Conservation (phyloP, 1,140 invertebrate species). For the Drosophila trapezifrons region DNA sequence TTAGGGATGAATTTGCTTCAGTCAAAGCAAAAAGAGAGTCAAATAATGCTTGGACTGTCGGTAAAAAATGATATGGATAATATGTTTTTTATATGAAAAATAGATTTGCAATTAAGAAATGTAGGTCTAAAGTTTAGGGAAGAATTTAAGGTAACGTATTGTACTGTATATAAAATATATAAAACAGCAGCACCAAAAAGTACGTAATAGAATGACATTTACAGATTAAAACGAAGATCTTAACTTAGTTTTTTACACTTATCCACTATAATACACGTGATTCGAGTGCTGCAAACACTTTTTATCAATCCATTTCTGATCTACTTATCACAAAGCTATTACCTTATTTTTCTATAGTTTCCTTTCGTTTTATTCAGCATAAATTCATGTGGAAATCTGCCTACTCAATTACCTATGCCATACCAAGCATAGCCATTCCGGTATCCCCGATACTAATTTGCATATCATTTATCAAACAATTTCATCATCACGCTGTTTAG, state of each 20-base stretch:
- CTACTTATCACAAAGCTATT: neutral
- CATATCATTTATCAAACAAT: conserved; percentile 9
- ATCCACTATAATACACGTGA: neutral
- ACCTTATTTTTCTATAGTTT: neutral
- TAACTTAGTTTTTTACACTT: too few relatives aligned
- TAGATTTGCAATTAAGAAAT: too few relatives aligned
- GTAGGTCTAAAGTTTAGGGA: neutral
- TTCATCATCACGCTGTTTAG: conserved; percentile 23
- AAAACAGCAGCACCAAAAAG: too few relatives aligned
- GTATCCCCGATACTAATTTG: conserved; percentile 11
- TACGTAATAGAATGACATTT: too few relatives aligned
- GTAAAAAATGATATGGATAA: neutral
- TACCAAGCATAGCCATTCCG: neutral
- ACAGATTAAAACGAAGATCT: too few relatives aligned
- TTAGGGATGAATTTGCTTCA: neutral
- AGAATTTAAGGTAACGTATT: neutral
- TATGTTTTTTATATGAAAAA: neutral
- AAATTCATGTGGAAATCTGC: neutral
- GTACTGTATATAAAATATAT: too few relatives aligned
- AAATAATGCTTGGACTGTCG: neutral
- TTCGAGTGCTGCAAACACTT: neutral
- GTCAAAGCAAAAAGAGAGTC: neutral
- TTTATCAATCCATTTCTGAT: neutral
- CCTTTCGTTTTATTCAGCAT: neutral
- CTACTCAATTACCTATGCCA: conserved; percentile 9